phyloP scores from a whole-genome alignment of 2,888 invertebrate genomes.

The Parascotia fuliginaria region DNA sequence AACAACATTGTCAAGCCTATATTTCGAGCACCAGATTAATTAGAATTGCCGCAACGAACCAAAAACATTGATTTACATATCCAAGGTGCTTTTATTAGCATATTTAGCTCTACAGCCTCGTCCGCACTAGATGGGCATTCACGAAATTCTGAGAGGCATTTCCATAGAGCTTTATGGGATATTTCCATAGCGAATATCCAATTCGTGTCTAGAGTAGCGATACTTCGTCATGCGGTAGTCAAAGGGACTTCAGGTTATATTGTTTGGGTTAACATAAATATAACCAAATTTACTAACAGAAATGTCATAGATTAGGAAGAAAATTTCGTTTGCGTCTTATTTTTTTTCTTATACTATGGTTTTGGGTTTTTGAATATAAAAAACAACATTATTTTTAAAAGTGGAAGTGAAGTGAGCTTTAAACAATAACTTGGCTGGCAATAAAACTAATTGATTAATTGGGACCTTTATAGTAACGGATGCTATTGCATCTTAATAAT shows the following conservation, averaged over 20 bases:
- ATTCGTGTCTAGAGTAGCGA: neutral
- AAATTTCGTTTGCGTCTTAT: too few species aligned
- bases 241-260: neutral
- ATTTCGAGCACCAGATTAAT: constrained; percentile 1
- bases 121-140: constrained; percentile 17
- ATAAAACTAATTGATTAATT: too few species aligned
- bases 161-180: constrained; percentile 5
- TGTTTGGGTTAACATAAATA: neutral
- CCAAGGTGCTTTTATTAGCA: constrained; percentile 38
- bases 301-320: too few species aligned
- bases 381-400: too few species aligned
- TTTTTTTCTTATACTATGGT: too few species aligned
- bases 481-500: too few species aligned
- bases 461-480: too few species aligned
- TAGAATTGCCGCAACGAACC: constrained; percentile 4
- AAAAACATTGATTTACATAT: constrained; percentile 45
- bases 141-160: constrained; percentile 1
- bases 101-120: constrained; percentile 16
- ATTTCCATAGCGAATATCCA: constrained; percentile 29
- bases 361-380: too few species aligned
- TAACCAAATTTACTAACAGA: too few species aligned
- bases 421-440: too few species aligned
- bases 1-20: neutral
- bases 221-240: constrained; percentile 2
- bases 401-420: too few species aligned